A percentile compares a stretch with the other conserved stretches of the same genome.
Evolutionary conservation across 2,113 vertebrate species (phyloP).

Genomic region (Corythoichthys intestinalis): DNA sequence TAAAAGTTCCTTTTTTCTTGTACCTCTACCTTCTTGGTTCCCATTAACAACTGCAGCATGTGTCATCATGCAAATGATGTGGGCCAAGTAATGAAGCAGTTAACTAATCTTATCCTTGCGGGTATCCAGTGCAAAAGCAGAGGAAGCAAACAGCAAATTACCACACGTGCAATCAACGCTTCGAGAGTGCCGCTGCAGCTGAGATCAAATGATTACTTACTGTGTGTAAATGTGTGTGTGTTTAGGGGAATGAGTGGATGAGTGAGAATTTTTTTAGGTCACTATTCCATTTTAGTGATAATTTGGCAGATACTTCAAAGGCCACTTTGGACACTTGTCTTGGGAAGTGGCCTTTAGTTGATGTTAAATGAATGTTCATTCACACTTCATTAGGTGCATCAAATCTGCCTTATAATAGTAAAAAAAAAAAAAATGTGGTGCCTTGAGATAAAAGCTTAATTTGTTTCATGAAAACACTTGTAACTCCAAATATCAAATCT

Average conservation of each 20-base stretch:
- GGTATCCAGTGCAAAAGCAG: background rate
- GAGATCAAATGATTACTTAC: background rate
- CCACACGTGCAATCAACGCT: background rate
- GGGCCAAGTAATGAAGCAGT: background rate
- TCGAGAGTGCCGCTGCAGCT: background rate
- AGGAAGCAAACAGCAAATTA: background rate
- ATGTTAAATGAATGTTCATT: no score
- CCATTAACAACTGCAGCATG: background rate
- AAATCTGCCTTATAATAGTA: no score
- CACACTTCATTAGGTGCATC: no score
- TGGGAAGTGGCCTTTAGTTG: no score
- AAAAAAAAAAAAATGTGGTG: no score
- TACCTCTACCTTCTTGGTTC: background rate
- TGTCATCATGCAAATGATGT: background rate
- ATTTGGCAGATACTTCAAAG: background rate
- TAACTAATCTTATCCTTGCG: background rate
- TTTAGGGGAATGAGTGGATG: background rate
- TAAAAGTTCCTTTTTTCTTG: background rate
- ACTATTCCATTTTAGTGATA: background rate
- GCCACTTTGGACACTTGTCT: no score
- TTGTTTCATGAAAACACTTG: no score
- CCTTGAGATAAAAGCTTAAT: no score
- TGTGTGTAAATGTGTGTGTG: background rate
- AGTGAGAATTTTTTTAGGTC: background rate
- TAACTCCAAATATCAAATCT: no score